Percentiles rank a stretch among this genome's conserved stretches.
phyloP scores from a whole-genome alignment of 2,888 invertebrate species.

The Epirrhoe tristata region DNA sequence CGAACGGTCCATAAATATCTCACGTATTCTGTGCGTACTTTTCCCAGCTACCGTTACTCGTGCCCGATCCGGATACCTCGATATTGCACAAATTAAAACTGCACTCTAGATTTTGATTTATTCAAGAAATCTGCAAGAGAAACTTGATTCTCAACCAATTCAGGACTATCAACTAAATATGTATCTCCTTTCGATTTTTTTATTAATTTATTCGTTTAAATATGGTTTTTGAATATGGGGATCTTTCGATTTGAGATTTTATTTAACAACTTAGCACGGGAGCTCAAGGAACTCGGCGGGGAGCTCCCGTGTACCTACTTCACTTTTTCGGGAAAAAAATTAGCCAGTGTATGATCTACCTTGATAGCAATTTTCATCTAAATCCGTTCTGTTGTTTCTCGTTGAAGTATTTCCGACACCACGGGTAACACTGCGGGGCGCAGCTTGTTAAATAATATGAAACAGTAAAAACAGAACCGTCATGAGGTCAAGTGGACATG shows the following conservation, averaged over 20 bases:
- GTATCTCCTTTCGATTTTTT: not conserved
- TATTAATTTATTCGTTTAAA: no score
- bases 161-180: not conserved
- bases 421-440: not conserved
- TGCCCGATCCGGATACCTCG: constrained; percentile 42
- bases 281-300: no score
- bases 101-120: constrained; percentile 29
- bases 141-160: constrained; percentile 16
- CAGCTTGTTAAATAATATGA: not conserved
- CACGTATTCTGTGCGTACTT: constrained; percentile 44
- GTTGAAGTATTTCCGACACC: no score
- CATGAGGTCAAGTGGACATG: constrained; percentile 39
- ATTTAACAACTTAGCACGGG: no score
- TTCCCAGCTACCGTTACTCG: constrained; percentile 48
- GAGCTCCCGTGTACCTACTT: no score
- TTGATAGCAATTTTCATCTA: no score
- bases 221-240: no score
- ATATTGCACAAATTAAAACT: constrained; percentile 31
- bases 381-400: no score
- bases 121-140: constrained; percentile 17
- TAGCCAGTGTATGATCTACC: no score
- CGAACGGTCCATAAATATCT: constrained; percentile 30
- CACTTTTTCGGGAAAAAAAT: no score
- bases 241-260: no score
- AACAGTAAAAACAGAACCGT: constrained; percentile 20